Evolutionary conservation across 2,888 invertebrate species (phyloP), one percentile per base, ranked within the genome.

Genomic region (Synanthedon myopaeformis): DNA sequence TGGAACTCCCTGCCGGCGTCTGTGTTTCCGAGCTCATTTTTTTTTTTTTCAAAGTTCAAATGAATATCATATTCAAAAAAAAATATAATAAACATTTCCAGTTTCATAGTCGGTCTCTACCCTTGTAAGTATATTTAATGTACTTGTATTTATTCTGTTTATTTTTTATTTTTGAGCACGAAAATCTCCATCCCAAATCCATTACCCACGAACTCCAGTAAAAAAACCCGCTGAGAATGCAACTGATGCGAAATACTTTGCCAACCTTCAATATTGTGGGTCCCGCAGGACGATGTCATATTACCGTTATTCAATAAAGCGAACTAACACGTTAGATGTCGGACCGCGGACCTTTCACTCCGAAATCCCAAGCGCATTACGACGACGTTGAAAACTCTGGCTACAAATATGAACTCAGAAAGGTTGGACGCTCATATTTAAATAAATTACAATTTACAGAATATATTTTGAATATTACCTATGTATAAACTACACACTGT

Each of bases 221-320:
- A 64, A 72, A n/a, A 74, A 76, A 69, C 59, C 76, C 78, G 69
- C 71, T 66, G 78, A 78, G 74, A 73, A 71, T 72, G 78, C 79
- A 75, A 66, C 69, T 69, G 66, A 66, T 65, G 67, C 67, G 66
- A 69, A 68, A 66, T 59, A 63, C 65, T 58, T 61, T 55, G 59
- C 62, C n/a, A 51, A 13, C 35, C 56, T 55, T 49, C 52, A 50
- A 51, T 49, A 49, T 55, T 51, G 57, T 54, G 53, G 62, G 57
- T 68, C 79, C 79, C 74, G 57, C 60, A 70, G 76, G 79, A 74
- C 69, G 63, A 59, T 68, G 74, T 74, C 76, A 77, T 79, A 78
- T 79, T 76, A 72, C 70, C 74, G 73, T 80, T 80, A 80, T 81
- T 81, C 80, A 80, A 82, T 81, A 82, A 79, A 72, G 76, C 68